Base-by-base conservation (phyloP, 1,140 invertebrate genomes). In the Drosophila malerkotliana region DNA sequence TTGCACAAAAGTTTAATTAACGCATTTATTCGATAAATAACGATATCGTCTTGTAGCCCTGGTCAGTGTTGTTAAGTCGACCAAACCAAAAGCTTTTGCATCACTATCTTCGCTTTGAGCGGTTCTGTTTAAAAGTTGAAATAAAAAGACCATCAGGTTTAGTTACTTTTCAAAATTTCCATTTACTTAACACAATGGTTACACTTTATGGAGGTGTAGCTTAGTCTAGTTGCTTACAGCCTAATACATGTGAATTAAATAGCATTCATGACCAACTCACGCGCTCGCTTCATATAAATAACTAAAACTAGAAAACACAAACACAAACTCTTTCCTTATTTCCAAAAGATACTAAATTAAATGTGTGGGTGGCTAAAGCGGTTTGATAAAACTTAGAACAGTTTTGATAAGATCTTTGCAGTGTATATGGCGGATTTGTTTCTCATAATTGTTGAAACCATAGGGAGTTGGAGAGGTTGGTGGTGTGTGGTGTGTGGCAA, bases 241-340 rank as follows among this genome's bases (percentile, higher is more conserved):
- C 76, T 88, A 83, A 60, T 79, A 56, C 68, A 88, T 77, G 64
- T 83, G 53, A 83, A 77, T 82, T 32, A 55, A 68, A 76, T 80
- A 69, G 71, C 69, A 85, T 81, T 67, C 77, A 85, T 78, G 41
- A 85, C 44, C 59, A 54, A 66, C 48, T 80, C 68, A 72, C 52
- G 71, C 73, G 68, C 71, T 59, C 57, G 26, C 48, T 69, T 82
- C 72, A 82, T 67, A 82, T 87, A 87, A 88, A 88, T 88, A 88
- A 83, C 67, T 88, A 89, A 77, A 88, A 83, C 83, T 88, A 88
- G 24, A 73, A 88, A 89, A 88, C 81, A 85, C 79, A 82, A 82
- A 82, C 74, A 82, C 82, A 82, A 85, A 80, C 59, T 63, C 18
- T 21, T 72, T 24, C 62, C 69, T 67, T 67, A 47, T 79, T 79